phyloP scores from a whole-genome alignment of 2,888 invertebrate genomes.

The Ophioninae sp. region DNA sequence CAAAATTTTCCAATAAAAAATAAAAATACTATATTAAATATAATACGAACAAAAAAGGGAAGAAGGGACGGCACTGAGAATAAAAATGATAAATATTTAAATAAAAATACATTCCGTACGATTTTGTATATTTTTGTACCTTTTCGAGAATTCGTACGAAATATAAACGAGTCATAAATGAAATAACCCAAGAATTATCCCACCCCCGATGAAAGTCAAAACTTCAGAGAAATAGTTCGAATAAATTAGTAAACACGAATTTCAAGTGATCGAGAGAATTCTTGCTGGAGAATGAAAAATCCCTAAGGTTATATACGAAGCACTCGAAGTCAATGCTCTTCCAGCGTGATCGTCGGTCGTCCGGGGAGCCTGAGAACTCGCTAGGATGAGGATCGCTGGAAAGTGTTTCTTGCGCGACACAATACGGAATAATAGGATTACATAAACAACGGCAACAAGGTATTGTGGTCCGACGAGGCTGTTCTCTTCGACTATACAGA shows the following conservation, averaged over 20 bases:
- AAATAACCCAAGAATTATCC: no score
- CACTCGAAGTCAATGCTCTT: neutral
- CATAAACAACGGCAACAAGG: constrained; percentile 80
- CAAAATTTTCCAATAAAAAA: no score
- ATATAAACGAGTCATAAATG: no score
- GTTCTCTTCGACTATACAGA: constrained; percentile 38
- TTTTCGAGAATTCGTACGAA: no score
- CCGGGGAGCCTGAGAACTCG: constrained; percentile 10
- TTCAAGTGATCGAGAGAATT: neutral
- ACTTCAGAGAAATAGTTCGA: no score
- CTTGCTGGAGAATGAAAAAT: neutral
- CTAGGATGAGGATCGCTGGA: constrained; percentile 76
- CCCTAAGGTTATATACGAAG: neutral
- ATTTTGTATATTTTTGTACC: neutral
- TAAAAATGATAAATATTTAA: neutral
- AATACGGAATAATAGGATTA: constrained; percentile 80
- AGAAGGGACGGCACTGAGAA: neutral
- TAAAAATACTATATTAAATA: no score
- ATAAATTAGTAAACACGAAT: no score
- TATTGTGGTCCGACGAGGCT: constrained; percentile 74
- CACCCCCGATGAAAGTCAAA: no score
- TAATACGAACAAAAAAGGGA: no score
- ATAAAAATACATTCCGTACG: neutral
- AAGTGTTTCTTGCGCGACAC: constrained; percentile 76
- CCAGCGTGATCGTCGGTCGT: constrained; percentile 16